Conservation (phyloP, 2,113 vertebrate genomes). For the Lycaon pictus region DNA sequence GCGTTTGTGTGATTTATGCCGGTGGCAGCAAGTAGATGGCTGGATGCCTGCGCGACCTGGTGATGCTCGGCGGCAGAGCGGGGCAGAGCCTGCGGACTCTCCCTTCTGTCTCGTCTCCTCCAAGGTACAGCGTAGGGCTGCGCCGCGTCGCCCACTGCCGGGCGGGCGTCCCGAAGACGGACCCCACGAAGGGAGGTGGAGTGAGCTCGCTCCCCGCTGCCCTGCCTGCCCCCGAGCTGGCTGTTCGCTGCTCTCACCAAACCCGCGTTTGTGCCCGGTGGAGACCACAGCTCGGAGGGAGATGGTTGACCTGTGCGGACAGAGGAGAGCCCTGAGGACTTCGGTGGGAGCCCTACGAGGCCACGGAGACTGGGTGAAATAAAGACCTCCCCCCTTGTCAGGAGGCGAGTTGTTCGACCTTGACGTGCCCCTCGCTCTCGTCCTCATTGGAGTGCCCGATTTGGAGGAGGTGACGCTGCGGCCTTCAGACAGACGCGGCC, state of each 20-base stretch:
- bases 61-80: not conserved
- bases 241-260: not conserved
- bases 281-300: not conserved
- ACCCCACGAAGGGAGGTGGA: not conserved
- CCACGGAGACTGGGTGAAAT: not conserved
- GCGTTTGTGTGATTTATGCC: slow-evolving; percentile 24
- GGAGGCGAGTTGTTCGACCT: not conserved
- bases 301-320: not conserved
- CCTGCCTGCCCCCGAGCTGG: not conserved
- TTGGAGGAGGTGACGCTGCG: not conserved
- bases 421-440: not conserved
- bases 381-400: not conserved
- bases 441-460: slow-evolving; percentile 30
- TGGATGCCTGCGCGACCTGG: slow-evolving; percentile 33
- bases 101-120: not conserved
- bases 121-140: not conserved
- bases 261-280: not conserved
- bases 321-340: not conserved
- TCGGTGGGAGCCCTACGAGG: not conserved
- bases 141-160: not conserved
- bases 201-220: not conserved
- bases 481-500: not conserved
- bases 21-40: slow-evolving; percentile 39
- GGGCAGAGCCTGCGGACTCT: not conserved
- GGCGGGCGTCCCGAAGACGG: not conserved